Conservation (phyloP, 92 coral and sea anemone species). For the Epizoanthus fatuus region DNA sequence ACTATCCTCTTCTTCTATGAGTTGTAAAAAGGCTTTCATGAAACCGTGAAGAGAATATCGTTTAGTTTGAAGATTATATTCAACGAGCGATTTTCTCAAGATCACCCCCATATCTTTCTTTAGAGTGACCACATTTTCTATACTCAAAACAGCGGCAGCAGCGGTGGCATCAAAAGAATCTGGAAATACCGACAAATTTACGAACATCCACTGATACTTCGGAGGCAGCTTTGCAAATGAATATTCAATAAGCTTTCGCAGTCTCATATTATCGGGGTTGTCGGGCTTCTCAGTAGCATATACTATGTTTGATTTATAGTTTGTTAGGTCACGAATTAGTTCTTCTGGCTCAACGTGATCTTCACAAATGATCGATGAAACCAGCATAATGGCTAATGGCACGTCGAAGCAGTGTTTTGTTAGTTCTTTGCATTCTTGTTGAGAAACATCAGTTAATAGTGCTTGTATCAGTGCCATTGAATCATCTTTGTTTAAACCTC, state of each 20-base stretch:
- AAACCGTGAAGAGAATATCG: neutral
- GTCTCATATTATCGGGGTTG: constrained; percentile 4
- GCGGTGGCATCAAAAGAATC: constrained; percentile 14
- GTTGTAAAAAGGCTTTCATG: neutral
- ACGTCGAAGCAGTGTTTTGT: constrained; percentile 5
- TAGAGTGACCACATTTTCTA: neutral
- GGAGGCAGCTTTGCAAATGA: neutral
- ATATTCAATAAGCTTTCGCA: constrained; percentile 1
- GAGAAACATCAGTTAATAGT: neutral
- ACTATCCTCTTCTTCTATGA: neutral
- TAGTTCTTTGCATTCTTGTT: neutral
- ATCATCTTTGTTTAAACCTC: neutral
- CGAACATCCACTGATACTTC: neutral
- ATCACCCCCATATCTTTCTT: constrained; percentile 3
- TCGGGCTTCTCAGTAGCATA: neutral
- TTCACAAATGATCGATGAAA: constrained; percentile 2
- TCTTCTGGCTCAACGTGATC: neutral
- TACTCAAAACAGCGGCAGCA: neutral
- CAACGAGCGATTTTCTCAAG: constrained; percentile 7
- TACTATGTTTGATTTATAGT: neutral
- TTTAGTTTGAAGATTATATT: neutral
- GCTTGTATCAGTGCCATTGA: neutral
- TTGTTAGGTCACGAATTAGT: neutral
- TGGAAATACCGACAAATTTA: neutral
- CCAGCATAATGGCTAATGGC: constrained; percentile 5